Conservation (phyloP, 2,797 vertebrate species). For the Coluber constrictor region DNA sequence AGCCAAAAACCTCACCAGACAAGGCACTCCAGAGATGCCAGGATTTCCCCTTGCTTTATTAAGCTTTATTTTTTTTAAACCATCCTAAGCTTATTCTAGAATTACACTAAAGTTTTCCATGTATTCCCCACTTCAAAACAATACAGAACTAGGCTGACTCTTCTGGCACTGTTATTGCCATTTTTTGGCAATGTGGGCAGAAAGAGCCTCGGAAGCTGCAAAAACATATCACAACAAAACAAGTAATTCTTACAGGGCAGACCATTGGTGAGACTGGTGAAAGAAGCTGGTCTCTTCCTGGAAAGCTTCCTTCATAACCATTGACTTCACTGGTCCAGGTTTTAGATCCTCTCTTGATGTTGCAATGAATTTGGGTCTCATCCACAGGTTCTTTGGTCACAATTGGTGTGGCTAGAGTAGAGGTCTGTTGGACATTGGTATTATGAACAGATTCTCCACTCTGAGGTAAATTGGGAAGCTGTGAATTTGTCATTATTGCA, state of each 20-base stretch:
- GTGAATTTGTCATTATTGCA: fast-evolving
- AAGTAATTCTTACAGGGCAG: conserved; percentile 63
- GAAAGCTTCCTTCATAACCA: background rate
- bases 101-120: background rate
- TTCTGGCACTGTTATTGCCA: background rate
- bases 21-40: background rate
- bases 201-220: background rate
- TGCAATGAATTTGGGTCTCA: background rate
- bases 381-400: background rate
- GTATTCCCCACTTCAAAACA: background rate
- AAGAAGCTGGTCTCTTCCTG: conserved; percentile 61
- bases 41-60: background rate
- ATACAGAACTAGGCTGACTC: background rate
- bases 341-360: background rate
- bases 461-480: fast-evolving
- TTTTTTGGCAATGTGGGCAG: background rate
- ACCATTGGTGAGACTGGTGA: conserved; percentile 47
- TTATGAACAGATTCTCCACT: fast-evolving
- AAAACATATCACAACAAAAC: background rate
- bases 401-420: background rate
- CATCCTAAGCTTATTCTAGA: background rate
- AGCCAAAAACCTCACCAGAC: background rate
- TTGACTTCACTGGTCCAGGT: fast-evolving
- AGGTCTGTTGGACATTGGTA: background rate
- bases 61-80: background rate